Evolutionary conservation across 2,113 vertebrate genomes (phyloP).

Genomic region (Condylura cristata): DNA sequence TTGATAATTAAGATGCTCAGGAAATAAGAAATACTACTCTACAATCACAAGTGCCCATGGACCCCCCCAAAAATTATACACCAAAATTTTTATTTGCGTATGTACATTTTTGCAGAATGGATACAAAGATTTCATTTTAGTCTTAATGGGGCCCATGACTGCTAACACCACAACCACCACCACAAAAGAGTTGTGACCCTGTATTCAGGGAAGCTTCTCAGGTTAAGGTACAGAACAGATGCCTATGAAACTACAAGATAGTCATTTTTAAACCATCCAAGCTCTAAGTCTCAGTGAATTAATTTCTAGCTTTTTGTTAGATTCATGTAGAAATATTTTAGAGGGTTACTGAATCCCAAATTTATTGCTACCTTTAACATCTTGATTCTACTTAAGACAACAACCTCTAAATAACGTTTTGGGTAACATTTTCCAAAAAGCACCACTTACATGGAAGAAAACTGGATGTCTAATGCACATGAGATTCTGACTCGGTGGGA

Average conservation of each 20-base stretch:
- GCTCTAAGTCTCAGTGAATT: not conserved
- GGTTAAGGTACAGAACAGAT: not conserved
- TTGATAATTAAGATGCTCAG: not conserved
- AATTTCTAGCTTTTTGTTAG: not conserved
- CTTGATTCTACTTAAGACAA: not conserved
- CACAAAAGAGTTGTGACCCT: not conserved
- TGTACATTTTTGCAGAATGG: not conserved
- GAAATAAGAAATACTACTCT: not conserved
- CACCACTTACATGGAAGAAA: not conserved
- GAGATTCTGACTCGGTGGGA: not conserved
- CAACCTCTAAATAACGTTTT: not conserved
- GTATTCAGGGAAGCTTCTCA: constrained; percentile 17
- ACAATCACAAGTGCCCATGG: not conserved
- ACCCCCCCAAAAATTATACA: not conserved
- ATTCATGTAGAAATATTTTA: constrained; percentile 35
- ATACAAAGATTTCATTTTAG: not conserved
- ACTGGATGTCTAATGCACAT: not conserved
- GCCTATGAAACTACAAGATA: not conserved
- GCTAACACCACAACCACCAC: not conserved
- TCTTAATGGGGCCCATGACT: not conserved
- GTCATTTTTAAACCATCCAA: not conserved
- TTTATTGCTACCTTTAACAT: not conserved
- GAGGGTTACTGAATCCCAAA: not conserved
- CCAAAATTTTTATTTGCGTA: not conserved
- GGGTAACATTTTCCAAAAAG: not conserved